phyloP scores from a whole-genome alignment of 2,797 vertebrate species.

The Etheostoma nigrum region DNA sequence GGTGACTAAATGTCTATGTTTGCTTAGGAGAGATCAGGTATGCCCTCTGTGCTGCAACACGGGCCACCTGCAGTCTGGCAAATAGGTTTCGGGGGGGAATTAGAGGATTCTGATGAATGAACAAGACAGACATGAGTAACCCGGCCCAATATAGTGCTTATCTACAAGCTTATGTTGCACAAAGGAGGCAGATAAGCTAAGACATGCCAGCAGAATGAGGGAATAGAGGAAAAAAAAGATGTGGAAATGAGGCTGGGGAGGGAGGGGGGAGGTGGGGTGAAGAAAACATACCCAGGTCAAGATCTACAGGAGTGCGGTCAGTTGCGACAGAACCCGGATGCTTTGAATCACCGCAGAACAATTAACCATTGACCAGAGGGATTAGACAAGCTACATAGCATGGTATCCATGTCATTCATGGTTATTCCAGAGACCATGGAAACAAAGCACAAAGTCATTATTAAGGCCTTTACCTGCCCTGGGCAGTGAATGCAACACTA shows the following conservation, averaged over 20 bases:
- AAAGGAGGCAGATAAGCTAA: slow-evolving; percentile 81
- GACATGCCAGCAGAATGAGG: slow-evolving; percentile 62
- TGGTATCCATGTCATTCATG: slow-evolving; percentile 69
- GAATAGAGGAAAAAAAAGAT: slow-evolving; percentile 42
- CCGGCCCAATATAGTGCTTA: slow-evolving; percentile 77
- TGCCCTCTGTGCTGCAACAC: slow-evolving; percentile 72
- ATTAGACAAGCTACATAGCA: slow-evolving; percentile 44
- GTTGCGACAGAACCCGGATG: slow-evolving; percentile 67
- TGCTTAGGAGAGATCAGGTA: slow-evolving; percentile 68
- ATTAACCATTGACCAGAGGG: slow-evolving; percentile 84
- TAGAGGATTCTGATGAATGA: slow-evolving; percentile 80
- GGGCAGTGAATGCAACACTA: slow-evolving; percentile 78
- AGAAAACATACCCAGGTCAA: slow-evolving; percentile 68
- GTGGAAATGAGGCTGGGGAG: slow-evolving; percentile 53
- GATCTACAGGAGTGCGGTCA: slow-evolving; percentile 68
- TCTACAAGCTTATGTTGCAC: slow-evolving; percentile 83
- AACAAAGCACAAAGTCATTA: slow-evolving; percentile 76
- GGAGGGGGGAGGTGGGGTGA: slow-evolving; percentile 1
- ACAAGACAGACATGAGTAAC: slow-evolving; percentile 83
- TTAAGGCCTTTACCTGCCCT: slow-evolving; percentile 61
- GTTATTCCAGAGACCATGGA: slow-evolving; percentile 66
- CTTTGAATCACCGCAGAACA: slow-evolving; percentile 75
- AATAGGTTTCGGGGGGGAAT: slow-evolving; percentile 74
- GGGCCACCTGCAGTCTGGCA: slow-evolving; percentile 76
- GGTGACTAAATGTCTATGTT: slow-evolving; percentile 83